phyloP scores from a whole-genome alignment of 2,797 vertebrate species.

The Buceros bicornis region DNA sequence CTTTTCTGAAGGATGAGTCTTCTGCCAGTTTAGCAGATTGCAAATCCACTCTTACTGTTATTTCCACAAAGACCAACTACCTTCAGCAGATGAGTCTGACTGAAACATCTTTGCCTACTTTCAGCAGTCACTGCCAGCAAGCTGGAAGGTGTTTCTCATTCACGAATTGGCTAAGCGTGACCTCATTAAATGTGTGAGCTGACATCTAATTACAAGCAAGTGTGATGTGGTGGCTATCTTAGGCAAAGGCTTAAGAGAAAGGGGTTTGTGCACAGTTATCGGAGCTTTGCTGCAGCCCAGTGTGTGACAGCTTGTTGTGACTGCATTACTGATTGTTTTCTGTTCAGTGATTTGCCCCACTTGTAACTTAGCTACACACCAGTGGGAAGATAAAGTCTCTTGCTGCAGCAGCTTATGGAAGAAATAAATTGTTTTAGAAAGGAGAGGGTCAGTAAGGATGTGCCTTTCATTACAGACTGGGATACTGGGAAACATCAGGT shows the following conservation, averaged over 20 bases:
- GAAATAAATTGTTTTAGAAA: slow-evolving; percentile 28
- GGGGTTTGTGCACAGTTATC: not conserved
- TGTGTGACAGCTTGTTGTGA: not conserved
- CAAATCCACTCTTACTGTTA: not conserved
- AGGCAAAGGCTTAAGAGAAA: not conserved
- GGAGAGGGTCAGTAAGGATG: not conserved
- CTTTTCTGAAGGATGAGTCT: not conserved
- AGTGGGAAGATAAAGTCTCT: not conserved
- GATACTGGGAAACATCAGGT: slow-evolving; percentile 23
- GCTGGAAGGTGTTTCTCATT: slow-evolving; percentile 10
- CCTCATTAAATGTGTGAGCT: not conserved
- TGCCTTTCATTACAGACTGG: not conserved
- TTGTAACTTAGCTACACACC: not conserved
- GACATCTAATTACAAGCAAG: not conserved
- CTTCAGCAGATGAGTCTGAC: not conserved
- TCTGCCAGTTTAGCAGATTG: not conserved
- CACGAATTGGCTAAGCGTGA: not conserved
- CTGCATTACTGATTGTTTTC: not conserved
- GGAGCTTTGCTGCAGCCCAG: not conserved
- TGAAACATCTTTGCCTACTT: slow-evolving; percentile 4
- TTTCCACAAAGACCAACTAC: not conserved
- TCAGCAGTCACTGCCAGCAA: not conserved
- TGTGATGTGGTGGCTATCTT: not conserved
- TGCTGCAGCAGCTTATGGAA: not conserved
- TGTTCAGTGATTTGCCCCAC: not conserved